A percentile compares a stretch with the other conserved stretches of the same genome.
These are phyloP conservation scores for Rhegmatorhina hoffmannsi DNA, from an alignment of 2,113 vertebrate species.

Conservation along the genomic window DNA sequence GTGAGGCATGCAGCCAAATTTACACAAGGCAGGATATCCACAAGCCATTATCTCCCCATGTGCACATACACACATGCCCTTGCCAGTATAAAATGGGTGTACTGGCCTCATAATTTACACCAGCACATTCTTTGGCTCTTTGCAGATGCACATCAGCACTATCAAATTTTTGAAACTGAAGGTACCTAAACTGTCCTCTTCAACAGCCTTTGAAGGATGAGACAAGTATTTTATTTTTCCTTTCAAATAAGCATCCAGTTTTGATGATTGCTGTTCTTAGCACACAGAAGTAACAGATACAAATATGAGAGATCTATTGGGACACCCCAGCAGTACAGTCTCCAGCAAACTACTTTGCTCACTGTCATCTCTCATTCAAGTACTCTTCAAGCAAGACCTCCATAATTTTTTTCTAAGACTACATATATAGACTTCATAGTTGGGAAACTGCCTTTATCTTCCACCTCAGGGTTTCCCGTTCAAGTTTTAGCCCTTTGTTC, in stretches of 20 bases:
- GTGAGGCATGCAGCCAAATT: neutral
- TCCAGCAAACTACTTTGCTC: neutral
- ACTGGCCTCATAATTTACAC: neutral
- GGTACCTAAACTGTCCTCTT: neutral
- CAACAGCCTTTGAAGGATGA: neutral
- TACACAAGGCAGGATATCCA: neutral
- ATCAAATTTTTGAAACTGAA: neutral
- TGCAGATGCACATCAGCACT: neutral
- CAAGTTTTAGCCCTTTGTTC: neutral
- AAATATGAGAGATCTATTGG: neutral
- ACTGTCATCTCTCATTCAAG: neutral
- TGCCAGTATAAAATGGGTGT: neutral
- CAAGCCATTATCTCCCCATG: neutral
- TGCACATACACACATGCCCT: rapidly evolving
- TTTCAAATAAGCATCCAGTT: neutral
- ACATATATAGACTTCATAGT: neutral
- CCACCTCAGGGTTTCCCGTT: neutral
- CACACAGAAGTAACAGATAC: neutral
- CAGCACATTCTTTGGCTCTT: neutral
- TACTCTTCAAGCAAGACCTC: neutral
- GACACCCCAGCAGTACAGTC: neutral
- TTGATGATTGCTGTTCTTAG: neutral
- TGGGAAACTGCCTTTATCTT: neutral
- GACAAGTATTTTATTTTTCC: neutral
- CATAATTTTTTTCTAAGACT: neutral